Base-by-base conservation (phyloP, 2,888 invertebrate species). In the Tupiocoris notatus region DNA sequence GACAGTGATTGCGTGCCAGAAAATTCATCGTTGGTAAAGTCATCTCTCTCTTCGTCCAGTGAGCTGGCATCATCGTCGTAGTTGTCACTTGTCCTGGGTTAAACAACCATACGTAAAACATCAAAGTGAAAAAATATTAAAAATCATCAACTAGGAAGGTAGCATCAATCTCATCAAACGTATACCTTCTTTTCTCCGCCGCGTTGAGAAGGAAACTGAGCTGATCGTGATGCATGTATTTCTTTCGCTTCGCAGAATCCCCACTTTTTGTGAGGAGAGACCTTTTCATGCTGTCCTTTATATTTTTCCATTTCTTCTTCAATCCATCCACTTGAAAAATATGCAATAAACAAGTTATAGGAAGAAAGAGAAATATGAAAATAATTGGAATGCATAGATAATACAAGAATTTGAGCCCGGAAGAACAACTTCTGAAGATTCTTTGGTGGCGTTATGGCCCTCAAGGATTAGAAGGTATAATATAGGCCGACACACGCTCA, bases 101-200 rank as follows among this genome's bases (percentile, higher is more conserved):
- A 17, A 58, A 16, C n/a, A 58, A 58, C n/a, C 18, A 61, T 1
- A 9, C 20, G 22, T 9, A 18, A 21, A 61, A 18, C n/a, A 58
- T 58, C n/a, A 58, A 16, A 17, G 16, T 21, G 16, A 21, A 61
- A 18, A 16, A 9, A 61, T 22, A 18, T 61, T 2, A 1, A 9
- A 61, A 18, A 18, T 1, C 2, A 16, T 2, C 18, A 58, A 6
- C 1, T 16, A 59, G 17, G 20, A 16, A 21, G 22, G 16, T 6
- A 58, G 58, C 2, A 58, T 58, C 58, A 16, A 58, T 58, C 17
- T 62, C 62, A 62, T 62, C 22, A 62, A 62, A 20, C 62, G 22
- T 22, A 21, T 62, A 62, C 62, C 62, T 62, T 20, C 20, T 62
- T 17, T 20, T 62, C 20, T 21, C 62, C 16, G 2, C 62, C 21